Evolutionary conservation across 1,140 invertebrate species (phyloP).

Genomic region (Orius laevigatus): DNA sequence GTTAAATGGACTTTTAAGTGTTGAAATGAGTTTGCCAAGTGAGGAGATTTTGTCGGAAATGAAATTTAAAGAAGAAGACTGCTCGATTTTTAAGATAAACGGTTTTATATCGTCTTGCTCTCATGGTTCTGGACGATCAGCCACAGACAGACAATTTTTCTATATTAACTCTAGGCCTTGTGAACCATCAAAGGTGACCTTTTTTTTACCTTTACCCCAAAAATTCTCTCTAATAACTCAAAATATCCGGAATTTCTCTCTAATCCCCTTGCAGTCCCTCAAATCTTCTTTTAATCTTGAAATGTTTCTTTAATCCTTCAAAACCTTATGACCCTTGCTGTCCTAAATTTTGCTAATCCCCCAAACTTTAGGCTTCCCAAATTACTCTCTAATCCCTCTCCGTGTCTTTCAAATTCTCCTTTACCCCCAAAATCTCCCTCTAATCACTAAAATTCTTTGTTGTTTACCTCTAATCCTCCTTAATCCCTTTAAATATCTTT

Average conservation of each 20-base stretch:
- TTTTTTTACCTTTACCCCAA: background rate
- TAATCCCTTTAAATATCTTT: too few species aligned
- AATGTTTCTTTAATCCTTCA: too few species aligned
- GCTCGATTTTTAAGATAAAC: constrained; percentile 28
- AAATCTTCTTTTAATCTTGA: too few species aligned
- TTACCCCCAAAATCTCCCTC: too few species aligned
- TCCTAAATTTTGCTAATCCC: background rate
- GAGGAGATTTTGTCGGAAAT: constrained; percentile 22
- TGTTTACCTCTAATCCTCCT: too few species aligned
- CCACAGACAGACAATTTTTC: constrained; percentile 78
- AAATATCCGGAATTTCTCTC: background rate
- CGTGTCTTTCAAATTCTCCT: too few species aligned
- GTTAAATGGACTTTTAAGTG: constrained; percentile 28
- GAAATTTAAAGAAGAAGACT: constrained; percentile 12
- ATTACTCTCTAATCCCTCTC: background rate
- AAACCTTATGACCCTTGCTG: too few species aligned
- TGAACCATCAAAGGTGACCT: constrained; percentile 58
- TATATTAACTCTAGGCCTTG: constrained; percentile 88
- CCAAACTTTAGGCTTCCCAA: background rate
- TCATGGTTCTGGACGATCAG: constrained; percentile 67
- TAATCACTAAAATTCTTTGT: too few species aligned
- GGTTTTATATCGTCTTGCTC: constrained; percentile 73
- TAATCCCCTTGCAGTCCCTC: too few species aligned
- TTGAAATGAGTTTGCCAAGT: constrained; percentile 18
- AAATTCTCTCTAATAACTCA: too few species aligned